phyloP scores from a whole-genome alignment of 2,888 invertebrate genomes.

The Stramonita haemastoma region DNA sequence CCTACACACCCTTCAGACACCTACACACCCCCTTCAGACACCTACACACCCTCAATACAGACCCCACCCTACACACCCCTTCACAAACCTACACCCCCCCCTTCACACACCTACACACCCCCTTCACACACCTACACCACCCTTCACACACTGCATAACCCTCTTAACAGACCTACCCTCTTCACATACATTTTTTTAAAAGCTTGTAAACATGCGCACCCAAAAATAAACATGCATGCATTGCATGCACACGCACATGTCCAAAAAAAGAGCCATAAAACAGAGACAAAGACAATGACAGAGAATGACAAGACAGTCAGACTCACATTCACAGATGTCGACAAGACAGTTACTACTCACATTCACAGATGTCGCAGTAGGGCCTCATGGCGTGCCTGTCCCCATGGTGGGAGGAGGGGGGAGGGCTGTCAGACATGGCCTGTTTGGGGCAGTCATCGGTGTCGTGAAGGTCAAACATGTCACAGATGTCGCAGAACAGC shows the following conservation, averaged over 20 bases:
- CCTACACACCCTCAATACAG: too few relatives aligned
- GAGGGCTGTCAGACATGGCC: constrained; percentile 81
- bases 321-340: constrained; percentile 84
- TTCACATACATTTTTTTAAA: too few relatives aligned
- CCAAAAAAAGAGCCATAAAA: background rate
- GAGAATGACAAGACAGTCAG: background rate
- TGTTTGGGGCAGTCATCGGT: constrained; percentile 97
- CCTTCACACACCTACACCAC: too few relatives aligned
- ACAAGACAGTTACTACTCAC: constrained; percentile 54
- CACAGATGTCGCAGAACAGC: constrained; percentile 97
- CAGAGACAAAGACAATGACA: background rate
- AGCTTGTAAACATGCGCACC: background rate
- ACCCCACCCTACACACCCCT: too few relatives aligned
- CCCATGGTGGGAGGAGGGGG: constrained; percentile 78
- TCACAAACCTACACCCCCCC: too few relatives aligned
- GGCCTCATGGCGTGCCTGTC: constrained; percentile 78
- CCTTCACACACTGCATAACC: too few relatives aligned
- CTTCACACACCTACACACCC: too few relatives aligned
- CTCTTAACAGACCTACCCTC: too few relatives aligned
- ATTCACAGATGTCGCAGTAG: constrained; percentile 95
- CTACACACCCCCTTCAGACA: too few relatives aligned
- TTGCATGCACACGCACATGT: background rate
- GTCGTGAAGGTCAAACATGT: constrained; percentile 96
- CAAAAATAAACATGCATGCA: background rate
- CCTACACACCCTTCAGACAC: too few relatives aligned